Base-by-base conservation (phyloP, 2,797 vertebrate genomes). In the Acanthiza pusilla region DNA sequence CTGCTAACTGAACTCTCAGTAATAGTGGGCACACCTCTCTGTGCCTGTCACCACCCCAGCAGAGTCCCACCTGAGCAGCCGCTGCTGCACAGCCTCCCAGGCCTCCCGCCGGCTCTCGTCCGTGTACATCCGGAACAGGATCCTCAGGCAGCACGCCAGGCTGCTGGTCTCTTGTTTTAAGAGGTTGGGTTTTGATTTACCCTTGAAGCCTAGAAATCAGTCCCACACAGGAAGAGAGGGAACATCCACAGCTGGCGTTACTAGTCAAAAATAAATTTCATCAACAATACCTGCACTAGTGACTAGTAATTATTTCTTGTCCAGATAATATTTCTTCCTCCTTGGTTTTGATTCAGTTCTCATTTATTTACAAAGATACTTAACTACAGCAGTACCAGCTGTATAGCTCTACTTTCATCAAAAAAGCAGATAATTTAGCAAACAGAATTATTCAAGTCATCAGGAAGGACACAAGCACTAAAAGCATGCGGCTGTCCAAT, bases 161-260 rank as follows among this genome's bases (percentile, higher is more conserved):
- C 99, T 99, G 98, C 99, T 99, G 80, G 99, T 99, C 98, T 99
- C 99, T 98, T 99, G 99, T 97, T 99, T 99, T 85, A 99, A 94
- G 87, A 99, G 97, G 93, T 99, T 99, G 80, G 99, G 99, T 93
- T 99, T 99, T 54, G 99, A 99, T 93, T 99, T 99, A 71, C 99
- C 99, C 97, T 99, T 99, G 97, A 99, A 99, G n/a, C 99, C 99
- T 99, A 96, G 53, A 91, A 91, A 94, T 78, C 50, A 93, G 71
- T 60, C 82, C 75, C 63, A 92, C 21, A 71, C 13, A 22, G 15
- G 48, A 63, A 51, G n/a, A 82, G 32, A 80, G 17, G 40, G 38
- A 90, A 85, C 30, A 62, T 16, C n/a, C 42, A 65, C 45, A 34
- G 45, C 34, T 72, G 58, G 30, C 21, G 9, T 62, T 78, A 86